phyloP scores from a whole-genome alignment of 2,888 invertebrate species.

The Cremastobaeus sp. region DNA sequence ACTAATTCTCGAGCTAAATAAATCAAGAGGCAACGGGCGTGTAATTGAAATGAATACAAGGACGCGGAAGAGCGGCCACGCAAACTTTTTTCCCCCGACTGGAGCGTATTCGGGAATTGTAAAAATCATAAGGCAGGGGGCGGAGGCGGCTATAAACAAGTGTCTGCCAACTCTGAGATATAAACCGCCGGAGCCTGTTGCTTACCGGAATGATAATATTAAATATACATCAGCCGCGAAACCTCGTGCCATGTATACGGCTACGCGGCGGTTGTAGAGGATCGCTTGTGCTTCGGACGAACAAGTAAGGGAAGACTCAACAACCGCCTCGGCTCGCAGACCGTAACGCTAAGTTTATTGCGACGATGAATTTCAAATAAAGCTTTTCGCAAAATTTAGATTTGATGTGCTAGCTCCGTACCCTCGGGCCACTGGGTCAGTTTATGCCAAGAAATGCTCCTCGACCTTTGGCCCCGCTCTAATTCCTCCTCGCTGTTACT shows the following conservation, averaged over 20 bases:
- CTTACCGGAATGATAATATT: slow-evolving; percentile 69
- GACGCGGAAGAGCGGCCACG: background rate
- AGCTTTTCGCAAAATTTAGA: slow-evolving; percentile 69
- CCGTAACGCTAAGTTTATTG: slow-evolving; percentile 70
- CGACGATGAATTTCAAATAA: slow-evolving; percentile 73
- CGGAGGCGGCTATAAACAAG: slow-evolving; percentile 44
- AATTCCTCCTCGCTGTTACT: too few relatives aligned
- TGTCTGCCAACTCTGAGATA: slow-evolving; percentile 24
- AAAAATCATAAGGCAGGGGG: slow-evolving; percentile 63
- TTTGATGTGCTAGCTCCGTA: slow-evolving; percentile 57
- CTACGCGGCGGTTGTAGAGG: background rate
- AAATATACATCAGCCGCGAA: slow-evolving; percentile 71
- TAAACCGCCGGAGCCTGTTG: slow-evolving; percentile 54
- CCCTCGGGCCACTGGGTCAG: too few relatives aligned
- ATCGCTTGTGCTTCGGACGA: background rate
- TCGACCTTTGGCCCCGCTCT: too few relatives aligned
- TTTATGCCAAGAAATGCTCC: too few relatives aligned
- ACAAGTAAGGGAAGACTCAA: background rate
- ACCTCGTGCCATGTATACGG: slow-evolving; percentile 32
- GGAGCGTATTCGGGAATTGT: slow-evolving; percentile 55
- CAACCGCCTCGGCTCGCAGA: slow-evolving; percentile 47
- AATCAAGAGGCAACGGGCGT: slow-evolving; percentile 26
- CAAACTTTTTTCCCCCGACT: slow-evolving; percentile 7
- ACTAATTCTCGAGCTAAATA: slow-evolving; percentile 37
- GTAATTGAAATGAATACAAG: slow-evolving; percentile 24